Base-by-base conservation (phyloP, 2,888 invertebrate species). In the Lymantria monacha region DNA sequence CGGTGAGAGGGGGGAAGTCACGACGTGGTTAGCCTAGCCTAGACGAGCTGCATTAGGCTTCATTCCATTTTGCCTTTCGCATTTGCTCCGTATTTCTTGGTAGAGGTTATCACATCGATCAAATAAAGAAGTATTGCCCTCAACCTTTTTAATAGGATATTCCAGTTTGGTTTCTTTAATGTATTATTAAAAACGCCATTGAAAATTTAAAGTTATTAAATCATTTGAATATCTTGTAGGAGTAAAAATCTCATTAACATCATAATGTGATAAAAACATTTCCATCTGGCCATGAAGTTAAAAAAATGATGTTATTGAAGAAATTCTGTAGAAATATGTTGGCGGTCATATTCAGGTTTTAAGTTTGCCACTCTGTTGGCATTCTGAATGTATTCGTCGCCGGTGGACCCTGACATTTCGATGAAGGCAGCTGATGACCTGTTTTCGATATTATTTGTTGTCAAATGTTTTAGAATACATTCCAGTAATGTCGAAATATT, bases 401-500 rank as follows among this genome's bases (percentile, higher is more conserved):
- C 67, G 69, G 64, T 65, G 73, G 85, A 81, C 87, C 88, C 83
- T 88, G 88, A 88, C 87, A 88, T 88, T 87, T 88, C 63, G 72
- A 63, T 74, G 72, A 69, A 76, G 70, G 66, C 76, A 76, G 60
- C 70, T 68, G 70, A 73, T 79, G 79, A 81, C 80, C 74, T 74
- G 79, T 80, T 79, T 79, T 74, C 62, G 64, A 70, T 69, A 70
- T 69, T 72, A 72, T 72, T 64, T 56, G 64, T 65, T 67, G 70
- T 69, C 66, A 72, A 78, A 76, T 70, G 61, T 64, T 72, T 73
- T 69, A 59, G 58, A 69, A 72, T 63, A 55, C 65, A 70, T 69
- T 70, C 70, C 64, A 66, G 63, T 66, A 65, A 66, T 63, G 59
- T 57, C 55, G 63, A 61, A 60, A 63, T 65, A 22, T 62, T 55